Evolutionary conservation across 2,797 vertebrate genomes (phyloP).

Genomic region (Poecilia wingei): DNA sequence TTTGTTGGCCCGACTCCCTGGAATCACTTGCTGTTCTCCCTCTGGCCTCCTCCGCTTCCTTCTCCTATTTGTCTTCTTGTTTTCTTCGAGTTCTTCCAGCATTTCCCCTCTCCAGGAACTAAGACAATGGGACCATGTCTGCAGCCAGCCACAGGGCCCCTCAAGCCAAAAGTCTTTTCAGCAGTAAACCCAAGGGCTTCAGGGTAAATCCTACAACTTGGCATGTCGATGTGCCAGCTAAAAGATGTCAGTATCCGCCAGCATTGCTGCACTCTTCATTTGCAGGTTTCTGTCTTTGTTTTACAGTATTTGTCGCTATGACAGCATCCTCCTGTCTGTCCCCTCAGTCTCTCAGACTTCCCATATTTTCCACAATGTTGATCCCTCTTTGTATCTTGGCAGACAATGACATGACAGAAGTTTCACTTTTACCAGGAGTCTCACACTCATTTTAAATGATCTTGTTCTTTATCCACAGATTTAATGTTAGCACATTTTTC

Average conservation of each 20-base stretch:
- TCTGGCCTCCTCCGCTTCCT: conserved; percentile 51
- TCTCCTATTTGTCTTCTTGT: conserved; percentile 60
- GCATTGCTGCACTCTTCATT: conserved; percentile 78
- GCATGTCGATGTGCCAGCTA: conserved; percentile 77
- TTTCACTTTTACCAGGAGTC: conserved; percentile 9
- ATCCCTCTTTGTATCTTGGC: conserved; percentile 41
- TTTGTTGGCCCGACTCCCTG: conserved; percentile 60
- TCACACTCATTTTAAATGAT: conserved; percentile 10
- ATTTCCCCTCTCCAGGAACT: conserved; percentile 61
- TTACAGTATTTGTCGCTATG: conserved; percentile 53
- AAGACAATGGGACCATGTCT: conserved; percentile 70
- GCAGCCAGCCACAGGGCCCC: conserved; percentile 70
- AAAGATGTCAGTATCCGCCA: conserved; percentile 76
- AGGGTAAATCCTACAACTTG: conserved; percentile 88
- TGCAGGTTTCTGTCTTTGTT: conserved; percentile 62
- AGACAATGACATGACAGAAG: not conserved
- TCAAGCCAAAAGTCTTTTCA: conserved; percentile 81
- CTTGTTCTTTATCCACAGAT: not conserved
- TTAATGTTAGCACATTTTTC: no score
- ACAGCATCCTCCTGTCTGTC: conserved; percentile 54
- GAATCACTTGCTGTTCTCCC: conserved; percentile 72
- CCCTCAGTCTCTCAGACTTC: conserved; percentile 47
- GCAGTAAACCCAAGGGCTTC: conserved; percentile 78
- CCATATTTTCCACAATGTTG: conserved; percentile 28
- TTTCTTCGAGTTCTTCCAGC: conserved; percentile 54